phyloP scores from a whole-genome alignment of 2,888 invertebrate genomes.

The Drosophila greeni region DNA sequence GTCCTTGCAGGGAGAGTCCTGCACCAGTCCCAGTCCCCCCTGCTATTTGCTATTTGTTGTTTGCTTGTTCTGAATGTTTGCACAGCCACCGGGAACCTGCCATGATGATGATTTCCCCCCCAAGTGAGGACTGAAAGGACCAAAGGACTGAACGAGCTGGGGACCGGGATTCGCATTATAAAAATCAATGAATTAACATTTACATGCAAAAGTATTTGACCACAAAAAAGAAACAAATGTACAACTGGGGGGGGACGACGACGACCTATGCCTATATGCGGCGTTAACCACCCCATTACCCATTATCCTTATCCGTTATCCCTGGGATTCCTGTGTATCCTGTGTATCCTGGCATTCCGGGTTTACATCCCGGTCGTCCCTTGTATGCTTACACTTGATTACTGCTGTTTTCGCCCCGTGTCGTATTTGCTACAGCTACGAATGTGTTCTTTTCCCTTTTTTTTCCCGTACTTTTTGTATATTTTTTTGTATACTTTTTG shows the following conservation, averaged over 20 bases:
- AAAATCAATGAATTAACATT: conserved; percentile 73
- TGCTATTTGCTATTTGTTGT: conserved; percentile 19
- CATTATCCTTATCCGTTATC: not conserved
- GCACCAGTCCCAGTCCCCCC: not conserved
- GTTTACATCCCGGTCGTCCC: conserved; percentile 46
- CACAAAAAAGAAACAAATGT: conserved; percentile 73
- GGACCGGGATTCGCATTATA: conserved; percentile 59
- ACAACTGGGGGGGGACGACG: conserved; percentile 44
- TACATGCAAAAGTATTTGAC: conserved; percentile 71
- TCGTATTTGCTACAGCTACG: conserved; percentile 63
- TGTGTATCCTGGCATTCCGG: conserved; percentile 6
- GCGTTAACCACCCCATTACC: conserved; percentile 30
- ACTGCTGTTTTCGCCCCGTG: conserved; percentile 59
- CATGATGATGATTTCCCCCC: no score
- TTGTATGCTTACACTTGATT: conserved; percentile 68
- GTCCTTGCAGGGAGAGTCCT: conserved; percentile 19
- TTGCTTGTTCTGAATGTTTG: conserved; percentile 45
- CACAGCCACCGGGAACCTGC: conserved; percentile 19
- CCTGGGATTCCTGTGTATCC: conserved; percentile 7
- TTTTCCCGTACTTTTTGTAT: conserved; percentile 17
- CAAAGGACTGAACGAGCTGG: not conserved
- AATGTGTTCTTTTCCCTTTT: conserved; percentile 41
- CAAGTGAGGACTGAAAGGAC: not conserved
- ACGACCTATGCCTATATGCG: conserved; percentile 48
- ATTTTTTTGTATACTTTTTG: conserved; percentile 8